Evolutionary conservation across 2,797 vertebrate species (phyloP).

Genomic region (Aotus griseimembra): DNA sequence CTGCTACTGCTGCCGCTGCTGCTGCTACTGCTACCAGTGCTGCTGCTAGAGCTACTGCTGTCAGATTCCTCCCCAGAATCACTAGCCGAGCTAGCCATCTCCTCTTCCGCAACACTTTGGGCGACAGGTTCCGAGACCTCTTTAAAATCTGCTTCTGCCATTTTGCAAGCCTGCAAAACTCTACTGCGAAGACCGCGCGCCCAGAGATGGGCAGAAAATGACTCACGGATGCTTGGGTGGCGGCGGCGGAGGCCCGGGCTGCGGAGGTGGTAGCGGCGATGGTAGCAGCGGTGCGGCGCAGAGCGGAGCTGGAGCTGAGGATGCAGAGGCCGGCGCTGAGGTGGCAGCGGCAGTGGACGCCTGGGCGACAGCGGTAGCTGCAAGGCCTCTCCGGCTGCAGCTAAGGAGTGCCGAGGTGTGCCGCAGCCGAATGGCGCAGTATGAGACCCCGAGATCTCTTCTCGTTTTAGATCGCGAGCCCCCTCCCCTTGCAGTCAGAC

Average conservation of each 20-base stretch:
- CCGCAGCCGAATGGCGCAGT: background rate
- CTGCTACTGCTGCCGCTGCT: background rate
- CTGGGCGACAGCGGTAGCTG: background rate
- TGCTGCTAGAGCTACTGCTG: constrained; percentile 26
- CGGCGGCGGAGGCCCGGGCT: background rate
- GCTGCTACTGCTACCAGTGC: background rate
- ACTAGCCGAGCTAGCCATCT: constrained; percentile 26
- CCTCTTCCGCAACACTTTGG: constrained; percentile 51
- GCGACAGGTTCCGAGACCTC: constrained; percentile 43
- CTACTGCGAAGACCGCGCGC: constrained; percentile 24
- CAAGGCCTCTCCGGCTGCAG: background rate
- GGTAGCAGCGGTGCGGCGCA: background rate
- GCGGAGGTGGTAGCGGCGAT: background rate
- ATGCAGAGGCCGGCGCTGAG: background rate
- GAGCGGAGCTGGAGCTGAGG: background rate
- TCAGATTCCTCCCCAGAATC: constrained; percentile 68
- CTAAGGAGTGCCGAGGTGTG: background rate
- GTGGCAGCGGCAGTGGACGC: background rate
- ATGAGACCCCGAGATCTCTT: background rate
- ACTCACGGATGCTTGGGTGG: constrained; percentile 64
- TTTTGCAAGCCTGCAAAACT: constrained; percentile 61
- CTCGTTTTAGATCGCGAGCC: background rate
- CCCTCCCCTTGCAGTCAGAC: background rate
- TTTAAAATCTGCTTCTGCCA: constrained; percentile 66
- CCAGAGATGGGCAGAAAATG: constrained; percentile 55